These are phyloP conservation scores for Enoplosus armatus DNA, from an alignment of 2,797 vertebrate genomes.

Conservation along the genomic window DNA sequence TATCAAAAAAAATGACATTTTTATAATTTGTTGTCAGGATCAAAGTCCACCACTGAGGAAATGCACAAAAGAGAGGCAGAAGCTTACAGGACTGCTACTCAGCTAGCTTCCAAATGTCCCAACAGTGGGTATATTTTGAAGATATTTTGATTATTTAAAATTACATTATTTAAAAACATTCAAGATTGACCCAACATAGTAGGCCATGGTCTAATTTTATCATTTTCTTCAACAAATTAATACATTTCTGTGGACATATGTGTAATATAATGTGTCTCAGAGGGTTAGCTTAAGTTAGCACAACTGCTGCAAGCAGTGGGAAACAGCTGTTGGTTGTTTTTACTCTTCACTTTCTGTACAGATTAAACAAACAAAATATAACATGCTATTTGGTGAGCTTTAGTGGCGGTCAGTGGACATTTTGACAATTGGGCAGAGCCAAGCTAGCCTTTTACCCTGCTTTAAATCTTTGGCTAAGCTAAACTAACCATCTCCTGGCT, in stretches of 20 bases:
- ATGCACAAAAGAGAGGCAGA: background rate
- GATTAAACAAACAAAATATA: too few relatives aligned
- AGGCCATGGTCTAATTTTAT: background rate
- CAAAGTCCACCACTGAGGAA: slow-evolving; percentile 9
- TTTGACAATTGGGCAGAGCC: too few relatives aligned
- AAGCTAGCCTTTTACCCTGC: too few relatives aligned
- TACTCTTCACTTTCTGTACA: background rate
- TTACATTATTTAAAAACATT: too few relatives aligned
- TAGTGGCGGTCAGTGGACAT: background rate
- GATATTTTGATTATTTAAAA: background rate
- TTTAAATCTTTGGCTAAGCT: background rate
- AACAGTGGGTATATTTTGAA: background rate
- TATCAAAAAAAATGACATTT: slow-evolving; percentile 19
- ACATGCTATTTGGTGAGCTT: background rate
- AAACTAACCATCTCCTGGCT: slow-evolving; percentile 3
- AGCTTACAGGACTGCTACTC: background rate
- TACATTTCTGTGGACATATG: too few relatives aligned
- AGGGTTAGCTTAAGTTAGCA: background rate
- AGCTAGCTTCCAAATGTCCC: background rate
- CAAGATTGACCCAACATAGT: background rate
- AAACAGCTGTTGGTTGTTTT: background rate
- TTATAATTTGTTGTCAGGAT: slow-evolving; percentile 23
- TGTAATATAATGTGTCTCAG: background rate
- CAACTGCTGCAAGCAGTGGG: background rate
- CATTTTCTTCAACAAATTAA: background rate